Conservation (phyloP, 2,797 vertebrate genomes). For the Liasis olivaceus region DNA sequence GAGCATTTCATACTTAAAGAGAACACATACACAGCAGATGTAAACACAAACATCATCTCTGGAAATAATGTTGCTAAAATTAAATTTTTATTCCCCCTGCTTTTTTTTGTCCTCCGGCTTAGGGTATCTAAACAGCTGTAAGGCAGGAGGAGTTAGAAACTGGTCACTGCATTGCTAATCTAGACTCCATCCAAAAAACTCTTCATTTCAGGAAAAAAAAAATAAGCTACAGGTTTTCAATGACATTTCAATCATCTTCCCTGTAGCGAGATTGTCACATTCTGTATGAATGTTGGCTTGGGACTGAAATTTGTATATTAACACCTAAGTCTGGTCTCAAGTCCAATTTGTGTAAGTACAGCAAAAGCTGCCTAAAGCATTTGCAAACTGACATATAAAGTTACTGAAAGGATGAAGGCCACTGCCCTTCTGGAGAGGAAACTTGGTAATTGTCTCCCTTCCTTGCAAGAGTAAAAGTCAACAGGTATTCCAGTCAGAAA, state of each 20-base stretch:
- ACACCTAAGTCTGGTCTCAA: conserved; percentile 50
- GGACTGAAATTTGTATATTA: not conserved
- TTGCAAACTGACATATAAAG: conserved; percentile 72
- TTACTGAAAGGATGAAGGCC: conserved; percentile 71
- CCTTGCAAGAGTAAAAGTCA: conserved; percentile 67
- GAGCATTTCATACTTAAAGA: not conserved
- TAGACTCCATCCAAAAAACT: not conserved
- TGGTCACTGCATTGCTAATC: not conserved
- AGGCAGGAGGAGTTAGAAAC: not conserved
- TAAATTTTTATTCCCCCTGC: too few relatives aligned
- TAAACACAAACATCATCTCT: not conserved
- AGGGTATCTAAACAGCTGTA: not conserved
- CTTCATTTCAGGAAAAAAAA: not conserved
- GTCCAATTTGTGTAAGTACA: conserved; percentile 49
- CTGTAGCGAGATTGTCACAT: not conserved
- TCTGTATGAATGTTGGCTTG: not conserved
- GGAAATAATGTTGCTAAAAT: not conserved
- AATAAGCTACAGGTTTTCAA: not conserved
- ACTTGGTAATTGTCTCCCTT: conserved; percentile 48
- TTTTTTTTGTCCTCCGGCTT: not conserved
- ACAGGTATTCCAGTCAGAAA: conserved; percentile 65
- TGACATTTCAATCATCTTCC: not conserved
- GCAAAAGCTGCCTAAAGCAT: conserved; percentile 67
- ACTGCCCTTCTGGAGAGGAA: conserved; percentile 58
- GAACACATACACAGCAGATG: not conserved